Percentiles rank a stretch among this genome's conserved stretches.
Conservation (phyloP, 2,888 invertebrate genomes). For the Carcina quercana region DNA sequence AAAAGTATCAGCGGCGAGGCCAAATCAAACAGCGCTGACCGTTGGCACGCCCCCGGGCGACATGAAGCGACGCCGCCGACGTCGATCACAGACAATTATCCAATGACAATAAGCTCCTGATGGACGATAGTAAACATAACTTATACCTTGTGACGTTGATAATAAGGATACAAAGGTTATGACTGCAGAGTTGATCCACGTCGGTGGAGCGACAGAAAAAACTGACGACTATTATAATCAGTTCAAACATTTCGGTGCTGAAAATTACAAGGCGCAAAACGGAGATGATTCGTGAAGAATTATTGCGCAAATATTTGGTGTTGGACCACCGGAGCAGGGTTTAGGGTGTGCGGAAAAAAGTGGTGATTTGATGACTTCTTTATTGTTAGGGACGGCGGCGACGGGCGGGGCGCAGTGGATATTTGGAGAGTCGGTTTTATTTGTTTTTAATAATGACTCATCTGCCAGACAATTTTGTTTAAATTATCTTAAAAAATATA, state of each 20-base stretch:
- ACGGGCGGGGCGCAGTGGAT: too few relatives aligned
- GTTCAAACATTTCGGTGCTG: conserved; percentile 33
- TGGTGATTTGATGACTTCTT: conserved; percentile 1
- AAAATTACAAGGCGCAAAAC: conserved; percentile 44
- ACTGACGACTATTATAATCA: conserved; percentile 20
- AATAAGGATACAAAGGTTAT: background rate
- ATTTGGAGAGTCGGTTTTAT: conserved; percentile 5
- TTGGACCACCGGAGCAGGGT: conserved; percentile 39
- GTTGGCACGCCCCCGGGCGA: conserved; percentile 24
- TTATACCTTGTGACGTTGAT: too few relatives aligned
- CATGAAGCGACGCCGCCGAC: conserved; percentile 21
- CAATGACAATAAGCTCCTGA: conserved; percentile 4
- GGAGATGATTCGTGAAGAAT: conserved; percentile 30
- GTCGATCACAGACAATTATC: conserved; percentile 27
- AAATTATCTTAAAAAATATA: too few relatives aligned
- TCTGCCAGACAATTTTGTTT: too few relatives aligned
- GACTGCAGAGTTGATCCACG: background rate
- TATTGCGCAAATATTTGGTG: conserved; percentile 46
- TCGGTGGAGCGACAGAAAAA: conserved; percentile 12
- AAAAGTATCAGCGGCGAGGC: conserved; percentile 35
- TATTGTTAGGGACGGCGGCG: conserved; percentile 3
- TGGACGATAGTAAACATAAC: too few relatives aligned
- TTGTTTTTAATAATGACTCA: too few relatives aligned
- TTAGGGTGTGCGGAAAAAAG: background rate
- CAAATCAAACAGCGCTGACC: conserved; percentile 38